These are phyloP conservation scores for Paragorgia papillata DNA, from an alignment of 92 coral and sea anemone genomes.

Conservation along the genomic window DNA sequence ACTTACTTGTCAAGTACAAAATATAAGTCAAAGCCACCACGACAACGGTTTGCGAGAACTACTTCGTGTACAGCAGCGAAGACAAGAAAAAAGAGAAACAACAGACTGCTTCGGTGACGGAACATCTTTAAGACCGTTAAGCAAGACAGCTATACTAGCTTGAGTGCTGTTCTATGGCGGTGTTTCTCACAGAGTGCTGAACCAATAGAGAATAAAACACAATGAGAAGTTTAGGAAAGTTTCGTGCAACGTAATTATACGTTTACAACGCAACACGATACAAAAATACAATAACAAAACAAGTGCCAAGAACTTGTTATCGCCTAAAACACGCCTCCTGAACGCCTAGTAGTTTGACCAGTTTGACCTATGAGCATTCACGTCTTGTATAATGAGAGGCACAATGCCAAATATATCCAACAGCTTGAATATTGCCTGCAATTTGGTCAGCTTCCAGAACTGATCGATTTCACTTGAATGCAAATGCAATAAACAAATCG, in stretches of 20 bases:
- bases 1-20: conserved; percentile 45
- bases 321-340: not conserved
- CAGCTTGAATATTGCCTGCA: conserved; percentile 1
- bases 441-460: no score
- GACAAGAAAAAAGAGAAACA: not conserved
- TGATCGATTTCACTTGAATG: no score
- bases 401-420: conserved; percentile 10
- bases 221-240: not conserved
- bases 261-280: not conserved
- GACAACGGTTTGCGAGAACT: conserved; percentile 7
- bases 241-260: not conserved
- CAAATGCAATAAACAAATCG: no score
- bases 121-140: not conserved
- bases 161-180: no score
- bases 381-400: no score
- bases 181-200: not conserved
- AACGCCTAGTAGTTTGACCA: not conserved
- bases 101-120: not conserved
- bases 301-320: conserved; percentile 39
- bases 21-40: conserved; percentile 39
- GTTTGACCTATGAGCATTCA: not conserved
- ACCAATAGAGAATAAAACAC: not conserved
- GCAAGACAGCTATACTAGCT: no score
- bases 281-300: conserved; percentile 24
- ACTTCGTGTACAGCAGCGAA: not conserved